Evolutionary conservation across 2,888 invertebrate species (phyloP).

Genomic region (Drosophila mayaguana): DNA sequence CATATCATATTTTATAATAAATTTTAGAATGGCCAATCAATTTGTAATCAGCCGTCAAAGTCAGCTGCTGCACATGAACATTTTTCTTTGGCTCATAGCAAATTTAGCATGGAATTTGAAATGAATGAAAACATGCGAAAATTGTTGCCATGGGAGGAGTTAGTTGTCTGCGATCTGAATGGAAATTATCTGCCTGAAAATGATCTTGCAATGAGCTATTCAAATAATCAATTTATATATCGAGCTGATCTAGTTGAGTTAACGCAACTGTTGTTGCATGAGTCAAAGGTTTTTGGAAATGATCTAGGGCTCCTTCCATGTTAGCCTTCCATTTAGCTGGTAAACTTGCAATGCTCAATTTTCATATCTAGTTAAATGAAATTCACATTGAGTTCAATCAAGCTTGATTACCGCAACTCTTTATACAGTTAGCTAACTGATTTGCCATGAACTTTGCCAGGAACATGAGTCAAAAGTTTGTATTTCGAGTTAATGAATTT

Average conservation of each 20-base stretch:
- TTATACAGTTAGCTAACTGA: neutral
- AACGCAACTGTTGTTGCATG: too few relatives aligned
- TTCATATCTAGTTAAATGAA: too few relatives aligned
- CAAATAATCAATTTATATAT: too few relatives aligned
- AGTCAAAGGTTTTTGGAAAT: too few relatives aligned
- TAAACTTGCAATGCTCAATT: neutral
- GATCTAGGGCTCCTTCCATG: too few relatives aligned
- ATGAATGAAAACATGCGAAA: neutral
- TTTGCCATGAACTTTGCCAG: neutral
- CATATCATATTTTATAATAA: constrained; percentile 6
- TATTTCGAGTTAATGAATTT: neutral
- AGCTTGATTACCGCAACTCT: neutral
- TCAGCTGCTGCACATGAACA: neutral
- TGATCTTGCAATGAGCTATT: too few relatives aligned
- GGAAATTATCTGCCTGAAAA: too few relatives aligned
- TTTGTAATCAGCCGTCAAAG: constrained; percentile 10
- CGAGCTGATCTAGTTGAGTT: too few relatives aligned
- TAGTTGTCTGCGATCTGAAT: too few relatives aligned
- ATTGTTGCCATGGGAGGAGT: too few relatives aligned
- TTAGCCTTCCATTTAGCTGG: neutral
- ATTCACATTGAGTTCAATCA: too few relatives aligned
- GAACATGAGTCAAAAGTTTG: neutral
- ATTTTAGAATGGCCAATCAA: constrained; percentile 13
- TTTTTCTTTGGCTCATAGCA: neutral
- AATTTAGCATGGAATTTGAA: neutral